phyloP scores from a whole-genome alignment of 2,797 vertebrate species.

The Setipinna tenuifilis region DNA sequence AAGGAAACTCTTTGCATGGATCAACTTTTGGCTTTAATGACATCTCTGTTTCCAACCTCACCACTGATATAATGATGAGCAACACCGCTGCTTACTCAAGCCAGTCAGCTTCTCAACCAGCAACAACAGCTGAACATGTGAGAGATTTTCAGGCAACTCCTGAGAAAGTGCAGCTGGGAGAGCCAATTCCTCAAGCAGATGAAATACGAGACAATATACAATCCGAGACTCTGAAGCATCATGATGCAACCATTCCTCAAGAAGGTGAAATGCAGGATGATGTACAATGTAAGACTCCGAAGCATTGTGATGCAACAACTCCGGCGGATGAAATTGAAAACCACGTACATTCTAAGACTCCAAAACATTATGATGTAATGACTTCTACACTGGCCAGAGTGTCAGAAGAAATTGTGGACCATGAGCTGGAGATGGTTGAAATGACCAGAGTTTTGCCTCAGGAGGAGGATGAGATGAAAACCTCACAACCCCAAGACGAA shows the following conservation, averaged over 20 bases:
- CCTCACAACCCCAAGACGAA: constrained; percentile 39
- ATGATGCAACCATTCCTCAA: background rate
- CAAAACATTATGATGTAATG: background rate
- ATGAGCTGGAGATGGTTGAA: constrained; percentile 25
- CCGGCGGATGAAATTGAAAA: constrained; percentile 40
- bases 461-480: constrained; percentile 27
- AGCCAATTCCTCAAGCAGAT: background rate
- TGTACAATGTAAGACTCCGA: background rate
- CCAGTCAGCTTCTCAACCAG: constrained; percentile 43
- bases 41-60: constrained; percentile 60
- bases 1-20: constrained; percentile 54
- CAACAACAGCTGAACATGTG: background rate
- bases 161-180: background rate
- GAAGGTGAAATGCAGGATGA: background rate
- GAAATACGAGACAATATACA: background rate
- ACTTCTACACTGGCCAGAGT: constrained; percentile 37
- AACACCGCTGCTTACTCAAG: constrained; percentile 66
- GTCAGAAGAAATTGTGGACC: constrained; percentile 38
- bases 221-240: too few species aligned
- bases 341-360: background rate
- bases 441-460: background rate
- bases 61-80: constrained; percentile 63
- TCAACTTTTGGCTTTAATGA: constrained; percentile 68
- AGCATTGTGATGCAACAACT: constrained; percentile 11
- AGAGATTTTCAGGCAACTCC: background rate